Evolutionary conservation across 2,797 vertebrate genomes (phyloP).

Genomic region (Scyliorhinus canicula): DNA sequence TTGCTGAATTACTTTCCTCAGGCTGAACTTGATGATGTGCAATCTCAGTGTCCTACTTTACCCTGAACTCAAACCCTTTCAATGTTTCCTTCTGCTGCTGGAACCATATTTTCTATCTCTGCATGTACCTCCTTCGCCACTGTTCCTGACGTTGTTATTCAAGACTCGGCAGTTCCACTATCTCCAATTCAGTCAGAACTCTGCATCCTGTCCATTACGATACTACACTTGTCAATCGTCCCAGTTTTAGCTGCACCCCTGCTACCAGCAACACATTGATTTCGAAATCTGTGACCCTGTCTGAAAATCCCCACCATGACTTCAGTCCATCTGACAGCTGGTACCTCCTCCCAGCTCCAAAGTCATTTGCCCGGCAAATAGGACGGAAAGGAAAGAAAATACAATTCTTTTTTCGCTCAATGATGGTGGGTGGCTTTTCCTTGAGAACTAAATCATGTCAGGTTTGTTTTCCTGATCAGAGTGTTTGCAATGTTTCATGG

Average conservation of each 20-base stretch:
- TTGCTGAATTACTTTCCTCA: not conserved
- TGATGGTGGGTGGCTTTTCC: slow-evolving; percentile 22
- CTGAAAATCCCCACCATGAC: not conserved
- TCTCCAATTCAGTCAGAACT: not conserved
- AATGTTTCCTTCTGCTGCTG: not conserved
- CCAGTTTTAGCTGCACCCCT: not conserved
- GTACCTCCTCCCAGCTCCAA: not conserved
- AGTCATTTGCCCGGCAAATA: not conserved
- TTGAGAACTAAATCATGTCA: not conserved
- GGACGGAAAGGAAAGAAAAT: not conserved
- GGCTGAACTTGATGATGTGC: not conserved
- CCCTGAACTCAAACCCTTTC: not conserved
- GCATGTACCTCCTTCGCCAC: too few species aligned
- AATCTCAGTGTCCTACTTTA: not conserved
- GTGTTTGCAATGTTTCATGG: not conserved
- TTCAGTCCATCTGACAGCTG: not conserved
- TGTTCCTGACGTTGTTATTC: not conserved
- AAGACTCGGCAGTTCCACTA: not conserved
- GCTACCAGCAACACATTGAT: not conserved
- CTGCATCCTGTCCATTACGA: not conserved
- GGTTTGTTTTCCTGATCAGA: not conserved
- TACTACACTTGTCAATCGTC: not conserved
- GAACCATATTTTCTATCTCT: not conserved
- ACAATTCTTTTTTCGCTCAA: not conserved
- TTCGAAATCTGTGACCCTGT: not conserved